Base-by-base conservation (phyloP, 2,888 invertebrate species). In the Magallana nippona region DNA sequence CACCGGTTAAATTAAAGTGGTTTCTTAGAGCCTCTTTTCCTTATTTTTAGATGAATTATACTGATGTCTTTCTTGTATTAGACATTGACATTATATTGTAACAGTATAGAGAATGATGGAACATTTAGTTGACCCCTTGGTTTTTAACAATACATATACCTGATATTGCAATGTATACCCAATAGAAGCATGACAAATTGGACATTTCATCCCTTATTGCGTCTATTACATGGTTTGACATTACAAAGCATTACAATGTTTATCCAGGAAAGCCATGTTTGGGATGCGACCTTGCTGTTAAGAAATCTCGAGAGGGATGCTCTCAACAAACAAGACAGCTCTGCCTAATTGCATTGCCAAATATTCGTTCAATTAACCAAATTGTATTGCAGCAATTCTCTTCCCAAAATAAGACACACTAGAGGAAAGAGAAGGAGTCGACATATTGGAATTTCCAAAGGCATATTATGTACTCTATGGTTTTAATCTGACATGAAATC, bases 371-470 rank as follows among this genome's bases (percentile, higher is more conserved):
- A 63, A 63, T 63, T 63, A 63, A 63, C 63, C 11, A 22, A 63
- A 63, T 63, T 63, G 63, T 63, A 13, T 63, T 63, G 63, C 22
- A 63, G 27, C 22, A 44, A 44, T 63, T 60, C n/a, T 60, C 60
- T n/a, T 60, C 60, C 60, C 17, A n/a, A 60, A 60, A 60, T 63
- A 63, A 63, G 63, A 63, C 32, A 63, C 63, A 15, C 63, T 27
- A 63, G 63, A 63, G 63, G 22, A 63, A 63, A 27, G 1, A 11
- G 63, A 63, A 63, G 63, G 63, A 63, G 63, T 22, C 27, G 27
- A 19, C 27, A 22, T 63, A 63, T 15, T 11, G 63, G 44, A 44
- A 44, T 44, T 8, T 44, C 44, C 44, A 63, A 3, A 22, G 17
- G 19, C 19, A 60, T 60, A 19, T 17, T 10, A 60, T 15, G 19